Evolutionary conservation across 2,888 invertebrate genomes (phyloP).

Genomic region (Rhamphomyia laevipes): DNA sequence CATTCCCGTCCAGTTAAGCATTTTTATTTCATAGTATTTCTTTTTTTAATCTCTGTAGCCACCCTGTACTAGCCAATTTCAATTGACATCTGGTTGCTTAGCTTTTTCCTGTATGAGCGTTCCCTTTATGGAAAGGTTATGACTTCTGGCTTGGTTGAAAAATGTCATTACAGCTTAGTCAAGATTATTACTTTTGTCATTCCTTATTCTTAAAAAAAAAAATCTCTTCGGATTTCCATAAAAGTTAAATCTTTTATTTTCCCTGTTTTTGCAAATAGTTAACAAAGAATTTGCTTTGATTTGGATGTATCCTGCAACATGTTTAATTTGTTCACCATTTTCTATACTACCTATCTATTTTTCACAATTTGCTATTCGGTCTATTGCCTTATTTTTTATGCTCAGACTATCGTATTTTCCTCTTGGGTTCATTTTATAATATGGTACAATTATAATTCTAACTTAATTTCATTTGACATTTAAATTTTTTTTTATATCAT

Average conservation of each 20-base stretch:
- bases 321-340: neutral
- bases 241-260: neutral
- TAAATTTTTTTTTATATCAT: no score
- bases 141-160: neutral
- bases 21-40: neutral
- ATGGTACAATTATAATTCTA: no score
- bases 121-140: neutral
- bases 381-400: neutral
- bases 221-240: neutral
- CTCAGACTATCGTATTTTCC: no score
- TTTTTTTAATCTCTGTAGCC: slow-evolving; percentile 15
- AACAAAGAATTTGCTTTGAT: neutral
- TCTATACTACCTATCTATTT: neutral
- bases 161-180: neutral
- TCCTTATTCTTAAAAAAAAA: neutral
- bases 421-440: no score
- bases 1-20: neutral
- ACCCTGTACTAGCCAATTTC: slow-evolving; percentile 13
- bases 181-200: neutral
- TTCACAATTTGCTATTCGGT: no score
- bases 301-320: neutral
- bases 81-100: neutral
- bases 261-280: neutral
- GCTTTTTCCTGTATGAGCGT: neutral
- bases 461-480: no score